Evolutionary conservation across 2,888 invertebrate species (phyloP).

Genomic region (Chrysina gloriosa): DNA sequence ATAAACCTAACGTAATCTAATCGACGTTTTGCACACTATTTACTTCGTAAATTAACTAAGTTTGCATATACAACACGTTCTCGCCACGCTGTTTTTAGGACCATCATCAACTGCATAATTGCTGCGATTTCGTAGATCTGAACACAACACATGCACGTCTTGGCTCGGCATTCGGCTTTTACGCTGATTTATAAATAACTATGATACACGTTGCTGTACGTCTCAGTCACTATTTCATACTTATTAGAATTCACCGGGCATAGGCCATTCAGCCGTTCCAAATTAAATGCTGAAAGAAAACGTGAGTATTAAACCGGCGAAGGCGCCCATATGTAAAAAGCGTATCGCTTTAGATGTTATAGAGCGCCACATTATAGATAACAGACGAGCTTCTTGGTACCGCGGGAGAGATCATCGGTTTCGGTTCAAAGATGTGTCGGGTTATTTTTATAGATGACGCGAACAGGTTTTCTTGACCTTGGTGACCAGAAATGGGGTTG

Average conservation of each 20-base stretch:
- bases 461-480: conserved; percentile 38
- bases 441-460: conserved; percentile 32
- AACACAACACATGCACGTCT: background rate
- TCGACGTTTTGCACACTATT: background rate
- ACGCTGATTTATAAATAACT: conserved; percentile 31
- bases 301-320: too few species aligned
- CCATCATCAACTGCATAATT: conserved; percentile 18
- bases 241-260: conserved; percentile 32
- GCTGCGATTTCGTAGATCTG: conserved; percentile 7
- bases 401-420: background rate
- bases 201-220: conserved; percentile 23
- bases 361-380: conserved; percentile 8
- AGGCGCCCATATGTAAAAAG: too few species aligned
- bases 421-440: conserved; percentile 10
- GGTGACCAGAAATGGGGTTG: conserved; percentile 32
- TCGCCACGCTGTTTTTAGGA: background rate
- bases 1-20: background rate
- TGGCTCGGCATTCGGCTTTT: conserved; percentile 7
- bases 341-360: background rate
- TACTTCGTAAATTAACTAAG: conserved; percentile 7
- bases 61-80: background rate
- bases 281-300: conserved; percentile 14
- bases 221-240: conserved; percentile 25
- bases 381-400: background rate
- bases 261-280: conserved; percentile 9